Evolutionary conservation across 2,113 vertebrate genomes (phyloP).

Genomic region (Platanista minor): DNA sequence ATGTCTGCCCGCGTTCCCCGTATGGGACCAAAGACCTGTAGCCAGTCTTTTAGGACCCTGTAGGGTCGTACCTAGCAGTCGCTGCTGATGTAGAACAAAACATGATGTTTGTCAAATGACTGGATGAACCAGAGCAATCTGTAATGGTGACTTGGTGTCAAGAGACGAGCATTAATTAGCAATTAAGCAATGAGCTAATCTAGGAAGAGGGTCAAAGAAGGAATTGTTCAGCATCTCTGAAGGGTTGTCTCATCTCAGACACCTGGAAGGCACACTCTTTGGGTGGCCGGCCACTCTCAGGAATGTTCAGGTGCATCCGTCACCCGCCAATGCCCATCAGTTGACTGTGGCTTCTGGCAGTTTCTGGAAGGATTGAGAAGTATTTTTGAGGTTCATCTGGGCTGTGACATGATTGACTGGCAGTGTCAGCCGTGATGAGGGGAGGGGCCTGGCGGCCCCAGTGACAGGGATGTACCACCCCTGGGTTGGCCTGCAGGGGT

Average conservation of each 20-base stretch:
- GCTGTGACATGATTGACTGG: not conserved
- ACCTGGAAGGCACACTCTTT: not conserved
- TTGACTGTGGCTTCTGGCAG: not conserved
- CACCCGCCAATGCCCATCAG: not conserved
- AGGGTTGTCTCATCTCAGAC: not conserved
- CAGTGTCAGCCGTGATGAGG: not conserved
- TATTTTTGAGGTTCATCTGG: not conserved
- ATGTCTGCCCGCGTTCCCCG: too few species aligned
- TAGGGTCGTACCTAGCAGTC: not conserved
- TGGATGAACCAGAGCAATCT: not conserved
- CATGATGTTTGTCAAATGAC: not conserved
- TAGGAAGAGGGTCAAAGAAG: not conserved
- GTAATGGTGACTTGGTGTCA: not conserved
- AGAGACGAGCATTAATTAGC: not conserved
- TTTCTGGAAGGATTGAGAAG: not conserved
- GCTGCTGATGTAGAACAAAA: not conserved
- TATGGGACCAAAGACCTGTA: not conserved
- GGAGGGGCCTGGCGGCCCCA: not conserved
- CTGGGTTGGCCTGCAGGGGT: not conserved
- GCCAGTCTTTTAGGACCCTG: not conserved
- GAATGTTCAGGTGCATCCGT: fast-evolving
- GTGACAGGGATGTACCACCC: not conserved
- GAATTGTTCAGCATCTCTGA: not conserved
- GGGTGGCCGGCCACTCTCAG: not conserved
- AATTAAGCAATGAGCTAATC: not conserved